These are phyloP conservation scores for Monodelphis domestica DNA, from an alignment of 2,797 vertebrate genomes.

Conservation along the genomic window DNA sequence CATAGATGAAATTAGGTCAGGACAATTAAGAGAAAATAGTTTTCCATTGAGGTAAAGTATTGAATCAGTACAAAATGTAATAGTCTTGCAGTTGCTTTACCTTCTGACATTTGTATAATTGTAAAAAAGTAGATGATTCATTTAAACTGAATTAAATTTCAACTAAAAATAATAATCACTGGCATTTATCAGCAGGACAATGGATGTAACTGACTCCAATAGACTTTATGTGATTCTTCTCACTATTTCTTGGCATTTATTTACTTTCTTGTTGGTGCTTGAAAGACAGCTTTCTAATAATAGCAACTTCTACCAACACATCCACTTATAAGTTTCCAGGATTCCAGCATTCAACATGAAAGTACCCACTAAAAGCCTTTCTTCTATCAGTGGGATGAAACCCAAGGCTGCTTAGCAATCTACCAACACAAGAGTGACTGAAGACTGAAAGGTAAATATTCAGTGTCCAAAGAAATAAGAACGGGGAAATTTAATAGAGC, in stretches of 20 bases:
- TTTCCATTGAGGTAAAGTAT: conserved; percentile 9
- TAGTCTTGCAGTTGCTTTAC: not conserved
- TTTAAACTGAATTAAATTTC: conserved; percentile 33
- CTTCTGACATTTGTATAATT: not conserved
- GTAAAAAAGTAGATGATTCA: conserved; percentile 43
- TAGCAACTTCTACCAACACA: rapidly evolving
- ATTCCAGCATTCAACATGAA: rapidly evolving
- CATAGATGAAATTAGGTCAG: conserved; percentile 41
- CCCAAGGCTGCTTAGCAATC: not conserved
- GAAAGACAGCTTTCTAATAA: not conserved
- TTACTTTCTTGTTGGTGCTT: not conserved
- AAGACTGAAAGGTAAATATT: not conserved
- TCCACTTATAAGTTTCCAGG: not conserved
- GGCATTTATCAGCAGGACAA: not conserved
- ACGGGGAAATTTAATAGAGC: not conserved
- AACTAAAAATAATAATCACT: not conserved
- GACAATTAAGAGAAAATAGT: conserved; percentile 44
- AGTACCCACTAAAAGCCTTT: not conserved
- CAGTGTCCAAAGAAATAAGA: not conserved
- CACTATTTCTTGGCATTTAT: not conserved
- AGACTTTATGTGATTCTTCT: not conserved
- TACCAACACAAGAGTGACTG: not conserved
- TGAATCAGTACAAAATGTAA: not conserved
- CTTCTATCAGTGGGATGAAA: not conserved
- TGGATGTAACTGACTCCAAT: not conserved